Evolutionary conservation across 2,797 vertebrate genomes (phyloP).

Genomic region (Amazonetta brasiliensis): DNA sequence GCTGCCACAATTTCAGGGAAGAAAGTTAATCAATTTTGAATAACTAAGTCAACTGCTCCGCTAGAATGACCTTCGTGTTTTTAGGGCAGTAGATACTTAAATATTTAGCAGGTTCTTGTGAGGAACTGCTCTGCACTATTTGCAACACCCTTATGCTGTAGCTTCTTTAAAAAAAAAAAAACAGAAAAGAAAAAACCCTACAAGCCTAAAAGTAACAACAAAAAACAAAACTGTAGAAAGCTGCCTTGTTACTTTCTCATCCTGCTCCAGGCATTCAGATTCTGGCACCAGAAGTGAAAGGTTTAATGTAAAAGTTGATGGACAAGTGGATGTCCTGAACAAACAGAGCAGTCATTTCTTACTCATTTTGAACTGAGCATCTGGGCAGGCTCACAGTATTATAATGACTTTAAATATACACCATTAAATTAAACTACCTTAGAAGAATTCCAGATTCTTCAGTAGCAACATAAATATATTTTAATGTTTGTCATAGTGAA

Average conservation of each 20-base stretch:
- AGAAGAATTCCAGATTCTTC: conserved; percentile 54
- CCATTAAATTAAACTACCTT: conserved; percentile 58
- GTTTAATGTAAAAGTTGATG: neutral
- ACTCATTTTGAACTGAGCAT: neutral
- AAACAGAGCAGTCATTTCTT: neutral
- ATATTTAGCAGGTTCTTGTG: neutral
- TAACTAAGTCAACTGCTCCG: conserved; percentile 55
- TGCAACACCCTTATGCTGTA: neutral
- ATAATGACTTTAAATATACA: conserved; percentile 17
- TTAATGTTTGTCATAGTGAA: conserved; percentile 76
- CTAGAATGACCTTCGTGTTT: conserved; percentile 30
- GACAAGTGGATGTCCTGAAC: neutral
- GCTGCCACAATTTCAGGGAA: conserved; percentile 60
- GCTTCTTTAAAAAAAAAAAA: neutral
- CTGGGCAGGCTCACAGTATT: fast-evolving
- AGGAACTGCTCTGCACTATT: neutral
- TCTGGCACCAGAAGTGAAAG: neutral
- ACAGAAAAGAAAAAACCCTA: neutral
- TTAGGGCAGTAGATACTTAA: neutral
- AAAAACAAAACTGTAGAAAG: neutral
- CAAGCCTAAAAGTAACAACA: neutral
- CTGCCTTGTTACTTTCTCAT: neutral
- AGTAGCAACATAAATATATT: conserved; percentile 73
- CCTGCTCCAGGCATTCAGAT: neutral
- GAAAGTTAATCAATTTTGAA: conserved; percentile 76